Conservation (phyloP, 2,888 invertebrate genomes). For the Amblyjoppa proteus region DNA sequence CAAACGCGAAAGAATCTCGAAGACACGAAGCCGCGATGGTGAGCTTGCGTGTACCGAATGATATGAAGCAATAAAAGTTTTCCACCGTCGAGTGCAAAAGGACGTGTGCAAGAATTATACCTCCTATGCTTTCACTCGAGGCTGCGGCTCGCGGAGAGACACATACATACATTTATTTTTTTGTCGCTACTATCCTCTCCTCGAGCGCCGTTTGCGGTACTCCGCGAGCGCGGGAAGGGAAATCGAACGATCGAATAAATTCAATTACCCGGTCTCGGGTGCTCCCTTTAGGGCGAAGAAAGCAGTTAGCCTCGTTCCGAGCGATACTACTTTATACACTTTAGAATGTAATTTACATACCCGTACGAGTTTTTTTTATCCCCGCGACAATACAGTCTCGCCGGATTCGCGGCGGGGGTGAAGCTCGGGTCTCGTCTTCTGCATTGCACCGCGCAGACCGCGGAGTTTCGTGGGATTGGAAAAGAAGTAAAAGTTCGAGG, state of each 20-base stretch:
- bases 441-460: neutral
- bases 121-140: constrained; percentile 17
- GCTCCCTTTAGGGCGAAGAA: constrained; percentile 63
- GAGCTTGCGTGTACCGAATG: neutral
- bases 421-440: neutral
- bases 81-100: constrained; percentile 17
- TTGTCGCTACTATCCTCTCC: neutral
- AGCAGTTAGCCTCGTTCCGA: constrained; percentile 61
- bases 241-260: constrained; percentile 59
- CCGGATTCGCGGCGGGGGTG: constrained; percentile 7
- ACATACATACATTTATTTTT: neutral
- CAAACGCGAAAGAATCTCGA: constrained; percentile 1
- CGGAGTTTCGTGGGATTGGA: neutral
- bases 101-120: neutral
- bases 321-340: constrained; percentile 45
- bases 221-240: constrained; percentile 32
- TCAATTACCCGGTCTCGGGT: constrained; percentile 55
- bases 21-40: neutral
- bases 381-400: neutral
- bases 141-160: neutral
- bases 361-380: constrained; percentile 10
- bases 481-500: neutral
- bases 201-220: neutral
- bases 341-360: constrained; percentile 52
- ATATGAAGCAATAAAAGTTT: constrained; percentile 19